Evolutionary conservation across 2,113 vertebrate genomes (phyloP).

Genomic region (Calonectris borealis): DNA sequence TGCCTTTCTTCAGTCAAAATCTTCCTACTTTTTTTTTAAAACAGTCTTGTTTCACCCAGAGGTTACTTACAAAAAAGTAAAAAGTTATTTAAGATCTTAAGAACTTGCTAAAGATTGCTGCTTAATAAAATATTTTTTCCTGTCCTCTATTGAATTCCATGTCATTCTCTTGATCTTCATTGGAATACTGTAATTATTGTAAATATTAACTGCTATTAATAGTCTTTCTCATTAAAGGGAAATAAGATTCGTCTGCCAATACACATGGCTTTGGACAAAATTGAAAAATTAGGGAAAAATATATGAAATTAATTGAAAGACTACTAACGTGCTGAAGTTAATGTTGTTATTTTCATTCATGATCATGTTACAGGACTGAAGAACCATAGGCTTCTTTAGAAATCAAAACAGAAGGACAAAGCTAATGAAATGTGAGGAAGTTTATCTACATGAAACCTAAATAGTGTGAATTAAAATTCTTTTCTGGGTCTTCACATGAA

Average conservation of each 20-base stretch:
- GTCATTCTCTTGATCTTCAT: not conserved
- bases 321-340: not conserved
- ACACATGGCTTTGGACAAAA: not conserved
- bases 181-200: not conserved
- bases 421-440: not conserved
- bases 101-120: not conserved
- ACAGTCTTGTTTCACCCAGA: not conserved
- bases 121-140: not conserved
- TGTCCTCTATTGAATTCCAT: not conserved
- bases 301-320: not conserved
- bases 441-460: not conserved
- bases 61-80: not conserved
- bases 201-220: not conserved
- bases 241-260: not conserved
- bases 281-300: not conserved
- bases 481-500: not conserved
- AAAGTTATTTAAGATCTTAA: not conserved
- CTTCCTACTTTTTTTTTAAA: not conserved
- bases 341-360: not conserved
- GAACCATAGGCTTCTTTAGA: not conserved
- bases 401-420: not conserved
- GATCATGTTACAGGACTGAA: not conserved
- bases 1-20: not conserved
- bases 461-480: not conserved
- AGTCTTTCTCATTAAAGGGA: not conserved